Base-by-base conservation (phyloP, 2,888 invertebrate species). In the Drosophila neotestacea region DNA sequence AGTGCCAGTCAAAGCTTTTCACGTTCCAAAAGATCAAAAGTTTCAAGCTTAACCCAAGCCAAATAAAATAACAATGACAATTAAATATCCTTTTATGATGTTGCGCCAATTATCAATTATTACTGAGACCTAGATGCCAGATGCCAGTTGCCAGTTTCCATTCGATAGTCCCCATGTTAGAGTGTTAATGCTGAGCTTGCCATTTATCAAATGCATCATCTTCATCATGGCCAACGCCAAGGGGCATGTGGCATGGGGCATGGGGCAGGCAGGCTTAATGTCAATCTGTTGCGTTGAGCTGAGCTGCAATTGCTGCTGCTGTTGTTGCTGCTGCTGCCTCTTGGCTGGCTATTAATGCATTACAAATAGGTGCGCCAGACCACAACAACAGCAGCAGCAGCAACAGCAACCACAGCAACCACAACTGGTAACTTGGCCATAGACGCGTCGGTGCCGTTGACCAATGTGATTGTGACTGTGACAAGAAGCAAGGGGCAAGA, bases 391-490 rank as follows among this genome's bases (percentile, higher is more conserved):
- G 50, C 52, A 65, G n/a, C 44, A 46, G 22, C 50, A 32, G 3
- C 22, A 1, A 22, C 61, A 63, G 38, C 55, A 71, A n/a, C 36
- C 59, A 59, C 48, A 46, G 50, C 56, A 64, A 55, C 51, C 58
- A 68, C 70, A 82, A 73, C 67, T 78, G 73, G 77, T 66, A 74
- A 75, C 79, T 62, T 79, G 70, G 72, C 69, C 87, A 77, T 80
- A 87, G 87, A 89, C 89, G 77, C 73, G 38, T 46, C 78, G 87
- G 89, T 89, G 87, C 89, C 89, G 75, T 88, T 79, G 89, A 88
- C 87, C 87, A 89, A 77, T 73, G 64, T 75, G 73, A 63, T 78
- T 72, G 69, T 48, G 64, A 47, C 68, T 59, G 54, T 46, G 41
- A 44, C 58, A 58, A 58, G 64, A 42, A 42, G 41, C 48, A 38